Percentiles rank a stretch among this genome's conserved stretches.
phyloP scores from a whole-genome alignment of 2,113 vertebrate genomes.

The Crotalus tigris region DNA sequence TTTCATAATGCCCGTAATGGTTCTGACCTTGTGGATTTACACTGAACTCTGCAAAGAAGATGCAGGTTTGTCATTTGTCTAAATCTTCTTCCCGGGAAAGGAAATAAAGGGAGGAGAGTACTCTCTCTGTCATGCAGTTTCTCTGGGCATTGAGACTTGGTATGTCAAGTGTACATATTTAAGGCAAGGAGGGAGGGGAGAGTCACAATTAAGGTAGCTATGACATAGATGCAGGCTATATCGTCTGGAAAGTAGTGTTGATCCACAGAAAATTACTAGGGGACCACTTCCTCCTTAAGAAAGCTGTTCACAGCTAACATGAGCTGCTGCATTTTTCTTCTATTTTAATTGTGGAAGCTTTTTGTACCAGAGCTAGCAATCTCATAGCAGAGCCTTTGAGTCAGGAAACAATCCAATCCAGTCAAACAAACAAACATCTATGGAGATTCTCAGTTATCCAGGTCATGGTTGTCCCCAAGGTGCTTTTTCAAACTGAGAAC shows the following conservation, averaged over 20 bases:
- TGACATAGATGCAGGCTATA: not conserved
- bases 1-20: constrained; percentile 69
- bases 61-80: constrained; percentile 52
- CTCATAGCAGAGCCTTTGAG: not conserved
- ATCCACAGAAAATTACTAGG: not conserved
- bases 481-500: not conserved
- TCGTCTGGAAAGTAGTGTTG: not conserved
- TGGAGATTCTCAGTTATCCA: too few species aligned
- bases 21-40: constrained; percentile 72
- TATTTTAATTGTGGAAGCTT: not conserved
- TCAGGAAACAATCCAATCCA: not conserved
- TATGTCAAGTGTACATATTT: not conserved
- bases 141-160: not conserved
- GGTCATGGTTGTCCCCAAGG: too few species aligned
- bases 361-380: not conserved
- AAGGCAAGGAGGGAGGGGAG: not conserved
- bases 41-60: constrained; percentile 53
- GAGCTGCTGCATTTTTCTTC: not conserved
- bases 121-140: constrained; percentile 2
- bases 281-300: not conserved
- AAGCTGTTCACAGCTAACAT: not conserved
- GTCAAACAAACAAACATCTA: too few species aligned
- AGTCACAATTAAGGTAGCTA: not conserved
- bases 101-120: not conserved
- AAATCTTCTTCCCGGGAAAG: constrained; percentile 7